Evolutionary conservation across 1,140 invertebrate species (phyloP).

Genomic region (Drosophila guanche): DNA sequence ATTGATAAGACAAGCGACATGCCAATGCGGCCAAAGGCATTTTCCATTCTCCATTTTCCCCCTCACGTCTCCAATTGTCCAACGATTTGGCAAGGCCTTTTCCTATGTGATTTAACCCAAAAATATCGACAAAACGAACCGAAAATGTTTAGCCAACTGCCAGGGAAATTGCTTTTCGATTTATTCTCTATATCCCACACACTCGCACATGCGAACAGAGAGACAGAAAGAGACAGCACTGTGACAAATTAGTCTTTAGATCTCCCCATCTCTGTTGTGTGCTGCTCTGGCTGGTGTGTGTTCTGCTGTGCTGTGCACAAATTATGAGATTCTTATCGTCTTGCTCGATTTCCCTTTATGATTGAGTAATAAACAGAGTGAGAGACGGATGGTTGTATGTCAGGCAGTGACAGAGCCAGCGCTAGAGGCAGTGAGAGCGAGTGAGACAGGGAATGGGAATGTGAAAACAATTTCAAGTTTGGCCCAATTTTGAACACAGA

Average conservation of each 20-base stretch:
- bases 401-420: too few relatives aligned
- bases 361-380: constrained; percentile 44
- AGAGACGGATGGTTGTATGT: constrained; percentile 1
- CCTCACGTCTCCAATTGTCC: constrained; percentile 2
- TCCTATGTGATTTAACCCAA: constrained; percentile 64
- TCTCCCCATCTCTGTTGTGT: constrained; percentile 23
- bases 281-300: constrained; percentile 11
- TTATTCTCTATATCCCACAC: constrained; percentile 53
- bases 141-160: constrained; percentile 67
- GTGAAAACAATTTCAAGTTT: not conserved
- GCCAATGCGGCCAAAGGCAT: constrained; percentile 75
- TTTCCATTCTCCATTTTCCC: constrained; percentile 18
- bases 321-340: constrained; percentile 65
- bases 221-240: constrained; percentile 40
- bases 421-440: too few relatives aligned
- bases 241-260: constrained; percentile 75
- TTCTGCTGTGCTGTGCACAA: constrained; percentile 49
- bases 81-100: constrained; percentile 36
- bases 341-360: constrained; percentile 12
- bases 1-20: constrained; percentile 81
- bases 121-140: constrained; percentile 50
- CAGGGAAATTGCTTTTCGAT: constrained; percentile 81
- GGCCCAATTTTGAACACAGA: constrained; percentile 14
- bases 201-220: not conserved
- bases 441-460: too few relatives aligned